Conservation (phyloP, 2,113 vertebrate genomes). For the Austrofundulus limnaeus region DNA sequence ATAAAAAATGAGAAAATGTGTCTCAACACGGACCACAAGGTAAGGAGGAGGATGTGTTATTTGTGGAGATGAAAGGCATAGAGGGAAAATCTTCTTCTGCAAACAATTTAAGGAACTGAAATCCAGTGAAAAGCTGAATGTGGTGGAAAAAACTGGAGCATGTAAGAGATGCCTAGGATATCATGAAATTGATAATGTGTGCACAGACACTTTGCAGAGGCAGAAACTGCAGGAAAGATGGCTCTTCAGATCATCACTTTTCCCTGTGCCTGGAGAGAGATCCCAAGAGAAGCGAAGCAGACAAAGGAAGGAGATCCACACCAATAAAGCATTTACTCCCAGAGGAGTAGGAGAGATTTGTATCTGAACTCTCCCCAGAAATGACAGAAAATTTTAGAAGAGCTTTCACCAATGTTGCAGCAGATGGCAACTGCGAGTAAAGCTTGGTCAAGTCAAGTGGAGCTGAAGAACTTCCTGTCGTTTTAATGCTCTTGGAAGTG, state of each 20-base stretch:
- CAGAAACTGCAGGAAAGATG: conserved; percentile 7
- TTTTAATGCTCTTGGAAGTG: background rate
- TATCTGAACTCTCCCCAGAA: conserved; percentile 18
- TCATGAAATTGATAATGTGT: background rate
- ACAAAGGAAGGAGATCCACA: background rate
- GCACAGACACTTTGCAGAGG: conserved; percentile 30
- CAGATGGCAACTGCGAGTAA: background rate
- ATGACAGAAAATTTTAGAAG: conserved; percentile 20
- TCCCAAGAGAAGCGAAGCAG: background rate
- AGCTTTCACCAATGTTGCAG: conserved; percentile 6
- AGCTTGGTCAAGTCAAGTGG: background rate
- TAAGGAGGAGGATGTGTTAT: background rate
- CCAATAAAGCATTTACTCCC: background rate
- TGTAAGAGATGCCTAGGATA: conserved; percentile 13
- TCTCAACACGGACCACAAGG: background rate
- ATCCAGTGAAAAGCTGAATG: background rate
- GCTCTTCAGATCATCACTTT: conserved; percentile 14
- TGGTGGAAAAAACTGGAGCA: background rate
- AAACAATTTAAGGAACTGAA: conserved; percentile 16
- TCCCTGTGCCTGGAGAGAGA: conserved; percentile 4
- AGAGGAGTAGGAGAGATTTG: conserved; percentile 27
- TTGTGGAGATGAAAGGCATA: conserved; percentile 8
- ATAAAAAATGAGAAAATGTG: background rate
- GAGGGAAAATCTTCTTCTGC: conserved; percentile 27
- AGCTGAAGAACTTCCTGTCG: background rate